Evolutionary conservation across 2,113 vertebrate genomes (phyloP).

Genomic region (Antechinus flavipes): DNA sequence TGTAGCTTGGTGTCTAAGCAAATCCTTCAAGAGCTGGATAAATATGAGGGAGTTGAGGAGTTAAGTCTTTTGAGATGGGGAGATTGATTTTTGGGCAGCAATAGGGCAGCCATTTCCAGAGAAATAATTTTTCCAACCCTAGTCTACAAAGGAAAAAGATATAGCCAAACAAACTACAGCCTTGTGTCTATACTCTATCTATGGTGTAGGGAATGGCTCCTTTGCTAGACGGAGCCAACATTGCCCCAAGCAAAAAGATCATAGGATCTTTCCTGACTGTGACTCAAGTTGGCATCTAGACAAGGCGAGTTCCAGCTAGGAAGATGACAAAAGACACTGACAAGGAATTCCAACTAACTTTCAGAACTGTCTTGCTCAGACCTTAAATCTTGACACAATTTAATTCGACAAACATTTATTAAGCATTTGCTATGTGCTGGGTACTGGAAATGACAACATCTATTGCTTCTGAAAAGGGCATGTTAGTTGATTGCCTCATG

Average conservation of each 20-base stretch:
- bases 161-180: neutral
- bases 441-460: neutral
- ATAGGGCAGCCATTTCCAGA: neutral
- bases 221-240: neutral
- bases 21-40: neutral
- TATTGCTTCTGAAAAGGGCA: neutral
- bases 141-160: neutral
- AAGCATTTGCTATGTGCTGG: neutral
- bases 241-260: neutral
- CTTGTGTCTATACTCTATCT: neutral
- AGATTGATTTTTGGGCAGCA: neutral
- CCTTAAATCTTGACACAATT: neutral
- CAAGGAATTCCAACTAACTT: neutral
- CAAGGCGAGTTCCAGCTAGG: neutral
- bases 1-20: neutral
- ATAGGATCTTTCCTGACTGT: neutral
- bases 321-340: neutral
- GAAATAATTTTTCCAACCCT: neutral
- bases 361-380: neutral
- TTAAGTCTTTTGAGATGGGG: neutral
- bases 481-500: neutral
- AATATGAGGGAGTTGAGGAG: neutral
- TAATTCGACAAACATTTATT: neutral
- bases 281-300: neutral
- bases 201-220: neutral